phyloP scores from a whole-genome alignment of 2,797 vertebrate genomes.

The Clarias fuscus region DNA sequence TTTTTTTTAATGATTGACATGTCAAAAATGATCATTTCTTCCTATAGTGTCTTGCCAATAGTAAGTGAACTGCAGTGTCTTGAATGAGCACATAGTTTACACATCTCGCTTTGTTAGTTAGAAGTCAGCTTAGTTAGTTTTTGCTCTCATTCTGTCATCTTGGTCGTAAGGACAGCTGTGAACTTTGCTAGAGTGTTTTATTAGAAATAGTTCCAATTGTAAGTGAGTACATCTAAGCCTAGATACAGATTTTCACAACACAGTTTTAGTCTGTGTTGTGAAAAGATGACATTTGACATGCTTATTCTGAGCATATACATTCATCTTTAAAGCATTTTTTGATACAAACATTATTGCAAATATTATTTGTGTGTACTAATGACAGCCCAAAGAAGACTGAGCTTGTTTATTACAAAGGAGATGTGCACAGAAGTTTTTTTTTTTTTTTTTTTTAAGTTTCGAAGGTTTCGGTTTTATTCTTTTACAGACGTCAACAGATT shows the following conservation, averaged over 20 bases:
- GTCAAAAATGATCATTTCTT: background rate
- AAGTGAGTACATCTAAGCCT: conserved; percentile 24
- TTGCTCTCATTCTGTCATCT: background rate
- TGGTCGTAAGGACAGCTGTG: conserved; percentile 23
- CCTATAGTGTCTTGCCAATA: background rate
- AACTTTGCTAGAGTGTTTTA: conserved; percentile 11
- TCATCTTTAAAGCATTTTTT: background rate
- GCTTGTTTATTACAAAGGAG: conserved; percentile 5
- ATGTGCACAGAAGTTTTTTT: background rate
- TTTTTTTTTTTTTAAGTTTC: background rate
- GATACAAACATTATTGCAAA: conserved; percentile 1
- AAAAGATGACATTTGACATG: background rate
- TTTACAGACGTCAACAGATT: conserved; percentile 5
- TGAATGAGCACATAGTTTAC: background rate
- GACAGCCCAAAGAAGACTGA: background rate
- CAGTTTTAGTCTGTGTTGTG: background rate
- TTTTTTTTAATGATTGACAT: background rate
- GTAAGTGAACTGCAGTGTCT: background rate
- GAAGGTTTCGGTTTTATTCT: conserved; percentile 15
- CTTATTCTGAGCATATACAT: background rate
- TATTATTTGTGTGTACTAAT: background rate
- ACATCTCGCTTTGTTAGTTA: background rate
- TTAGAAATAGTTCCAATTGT: conserved; percentile 23
- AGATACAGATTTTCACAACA: background rate
- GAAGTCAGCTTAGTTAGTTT: background rate